These are phyloP conservation scores for Ancistrus triradiatus DNA, from an alignment of 2,113 vertebrate genomes.

Conservation along the genomic window DNA sequence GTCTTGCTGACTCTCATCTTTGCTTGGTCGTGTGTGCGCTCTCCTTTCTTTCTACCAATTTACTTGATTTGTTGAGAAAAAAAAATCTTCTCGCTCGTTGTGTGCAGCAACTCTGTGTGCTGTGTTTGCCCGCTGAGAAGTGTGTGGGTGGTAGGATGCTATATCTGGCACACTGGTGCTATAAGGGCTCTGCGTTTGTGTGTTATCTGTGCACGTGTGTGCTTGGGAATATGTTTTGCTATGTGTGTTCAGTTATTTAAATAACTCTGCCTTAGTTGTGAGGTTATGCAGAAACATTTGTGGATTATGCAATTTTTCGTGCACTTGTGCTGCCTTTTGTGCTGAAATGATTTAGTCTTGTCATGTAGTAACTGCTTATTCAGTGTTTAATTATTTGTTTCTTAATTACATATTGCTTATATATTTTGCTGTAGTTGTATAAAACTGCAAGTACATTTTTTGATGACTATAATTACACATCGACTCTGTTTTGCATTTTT, in stretches of 20 bases:
- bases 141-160: slow-evolving; percentile 56
- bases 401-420: no score
- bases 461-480: no score
- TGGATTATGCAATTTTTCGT: neutral
- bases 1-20: slow-evolving; percentile 32
- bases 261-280: no score
- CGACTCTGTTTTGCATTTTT: no score
- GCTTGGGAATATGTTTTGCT: neutral
- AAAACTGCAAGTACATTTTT: no score
- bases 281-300: neutral
- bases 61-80: slow-evolving; percentile 40
- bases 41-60: slow-evolving; percentile 41
- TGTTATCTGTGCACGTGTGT: slow-evolving; percentile 53
- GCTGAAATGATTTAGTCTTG: neutral
- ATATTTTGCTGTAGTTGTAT: no score
- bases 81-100: slow-evolving; percentile 35
- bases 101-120: slow-evolving; percentile 38
- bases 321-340: no score
- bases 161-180: slow-evolving; percentile 36
- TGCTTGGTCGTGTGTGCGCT: slow-evolving; percentile 8
- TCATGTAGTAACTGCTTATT: no score
- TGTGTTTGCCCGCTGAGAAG: slow-evolving; percentile 52
- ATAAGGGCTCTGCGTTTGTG: slow-evolving; percentile 49
- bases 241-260: neutral
- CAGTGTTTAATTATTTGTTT: no score